Conservation (phyloP, 1,140 invertebrate species). For the Ectropis grisescens region DNA sequence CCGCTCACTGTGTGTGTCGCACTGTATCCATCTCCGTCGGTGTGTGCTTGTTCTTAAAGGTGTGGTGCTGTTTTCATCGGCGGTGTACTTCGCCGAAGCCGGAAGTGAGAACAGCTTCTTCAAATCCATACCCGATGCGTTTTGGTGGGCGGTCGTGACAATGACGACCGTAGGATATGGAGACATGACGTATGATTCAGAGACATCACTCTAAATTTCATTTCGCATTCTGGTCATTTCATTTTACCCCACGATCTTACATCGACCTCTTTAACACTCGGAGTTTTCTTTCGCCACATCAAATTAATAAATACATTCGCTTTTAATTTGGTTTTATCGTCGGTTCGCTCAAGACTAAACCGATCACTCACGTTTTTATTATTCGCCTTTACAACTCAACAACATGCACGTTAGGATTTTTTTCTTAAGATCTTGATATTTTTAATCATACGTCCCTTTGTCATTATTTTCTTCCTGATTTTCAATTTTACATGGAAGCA, state of each 20-base stretch:
- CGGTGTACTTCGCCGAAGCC: slow-evolving; percentile 99
- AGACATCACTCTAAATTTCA: slow-evolving; percentile 55
- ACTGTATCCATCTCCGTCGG: slow-evolving; percentile 61
- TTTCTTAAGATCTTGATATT: slow-evolving; percentile 36
- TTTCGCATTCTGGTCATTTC: slow-evolving; percentile 57
- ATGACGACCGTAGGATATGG: slow-evolving; percentile 99
- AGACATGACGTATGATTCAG: slow-evolving; percentile 96
- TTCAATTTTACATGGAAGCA: slow-evolving; percentile 58
- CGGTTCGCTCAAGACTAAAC: slow-evolving; percentile 51
- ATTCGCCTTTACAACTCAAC: slow-evolving; percentile 26
- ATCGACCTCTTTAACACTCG: slow-evolving; percentile 51
- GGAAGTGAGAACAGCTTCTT: slow-evolving; percentile 98
- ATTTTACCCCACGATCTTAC: slow-evolving; percentile 47
- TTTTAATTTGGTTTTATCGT: slow-evolving; percentile 48
- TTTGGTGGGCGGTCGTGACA: slow-evolving; percentile 99
- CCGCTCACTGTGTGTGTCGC: slow-evolving; percentile 46
- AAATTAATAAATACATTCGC: slow-evolving; percentile 35
- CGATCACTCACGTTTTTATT: slow-evolving; percentile 33
- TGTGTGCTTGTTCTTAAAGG: slow-evolving; percentile 81
- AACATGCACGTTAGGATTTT: slow-evolving; percentile 36
- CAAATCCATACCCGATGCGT: slow-evolving; percentile 98
- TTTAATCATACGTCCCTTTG: slow-evolving; percentile 23
- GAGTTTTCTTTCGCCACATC: slow-evolving; percentile 50
- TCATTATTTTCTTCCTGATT: slow-evolving; percentile 30
- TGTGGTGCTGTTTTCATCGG: slow-evolving; percentile 99